Conservation (phyloP, 2,113 vertebrate species). For the Pedionomus torquatus region DNA sequence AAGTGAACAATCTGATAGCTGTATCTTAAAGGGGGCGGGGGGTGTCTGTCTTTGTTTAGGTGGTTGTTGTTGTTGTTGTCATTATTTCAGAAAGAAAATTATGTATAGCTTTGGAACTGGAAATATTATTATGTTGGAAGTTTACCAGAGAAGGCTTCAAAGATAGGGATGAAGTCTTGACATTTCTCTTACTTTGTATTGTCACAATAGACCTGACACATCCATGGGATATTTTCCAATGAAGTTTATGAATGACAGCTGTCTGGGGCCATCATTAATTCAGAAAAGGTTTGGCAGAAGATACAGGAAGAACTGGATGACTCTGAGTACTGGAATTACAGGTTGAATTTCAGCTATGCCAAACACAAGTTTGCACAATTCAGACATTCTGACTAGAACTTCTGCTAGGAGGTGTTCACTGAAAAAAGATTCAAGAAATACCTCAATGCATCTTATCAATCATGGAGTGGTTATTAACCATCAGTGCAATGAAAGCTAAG, state of each 20-base stretch:
- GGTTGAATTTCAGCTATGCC: neutral
- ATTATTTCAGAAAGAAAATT: neutral
- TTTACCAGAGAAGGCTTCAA: neutral
- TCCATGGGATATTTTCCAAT: neutral
- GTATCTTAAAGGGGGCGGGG: neutral
- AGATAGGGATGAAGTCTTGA: neutral
- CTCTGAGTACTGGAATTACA: neutral
- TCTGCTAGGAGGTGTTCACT: neutral
- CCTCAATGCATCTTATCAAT: neutral
- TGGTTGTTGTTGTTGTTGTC: neutral
- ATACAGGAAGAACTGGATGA: neutral
- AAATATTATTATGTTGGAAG: neutral
- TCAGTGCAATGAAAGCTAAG: neutral
- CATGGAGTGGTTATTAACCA: neutral
- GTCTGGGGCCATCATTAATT: neutral
- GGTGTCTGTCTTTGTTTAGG: neutral
- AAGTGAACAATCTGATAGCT: fast-evolving
- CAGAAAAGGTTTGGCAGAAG: neutral
- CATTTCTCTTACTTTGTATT: neutral
- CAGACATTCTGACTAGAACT: neutral
- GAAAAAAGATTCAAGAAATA: neutral
- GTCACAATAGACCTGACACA: neutral
- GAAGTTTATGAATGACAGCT: neutral
- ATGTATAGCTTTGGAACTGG: neutral
- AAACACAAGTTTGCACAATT: neutral